Base-by-base conservation (phyloP, 2,797 vertebrate species). In the Coregonus ussuriensis region DNA sequence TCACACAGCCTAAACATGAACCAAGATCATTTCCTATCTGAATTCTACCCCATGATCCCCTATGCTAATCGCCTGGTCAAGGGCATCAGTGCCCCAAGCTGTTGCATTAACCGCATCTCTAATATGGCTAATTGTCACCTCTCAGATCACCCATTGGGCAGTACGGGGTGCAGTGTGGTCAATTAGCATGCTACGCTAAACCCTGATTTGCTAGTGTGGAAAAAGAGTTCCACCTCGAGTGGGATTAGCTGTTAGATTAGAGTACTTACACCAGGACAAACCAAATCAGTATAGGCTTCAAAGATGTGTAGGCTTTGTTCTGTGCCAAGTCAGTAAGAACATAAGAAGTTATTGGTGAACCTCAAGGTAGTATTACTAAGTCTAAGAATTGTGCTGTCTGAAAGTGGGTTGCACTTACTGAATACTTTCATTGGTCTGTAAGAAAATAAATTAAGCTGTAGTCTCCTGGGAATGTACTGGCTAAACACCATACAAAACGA, bases 121-220 rank as follows among this genome's bases (percentile, higher is more conserved):
- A 84, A 88, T 80, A 74, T 81, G 71, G 79, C 52, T 66, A 85
- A 83, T 81, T 52, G 72, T 41, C 15, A 59, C 72, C 35, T 53
- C 70, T 72, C 59, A 54, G 31, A 79, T 78, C 41, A 81, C 75
- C 76, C 29, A 79, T 16, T 68, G 68, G 53, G 73, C 62, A 71
- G 35, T 75, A 74, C 47, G 65, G 71, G 52, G 68, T 65, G 59
- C 37, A 3, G n/a, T 47, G n/a, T 0, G 31, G 52, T 54, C 15
- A 56, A 14, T 18, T 33, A 18, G 16, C 41, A 70, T 54, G 76
- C 68, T 70, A 74, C 29, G 13, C 47, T 71, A 13, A 71, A 0
- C 21, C 21, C 41, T 6, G 47, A 31, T 29, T 31, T 33, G 4
- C 29, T 31, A 37, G 31, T 37, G 66, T 18, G 66, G 47, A 52